Percentiles rank a stretch among this genome's conserved stretches.
Evolutionary conservation across 2,888 invertebrate species (phyloP).

Genomic region (Acleris cristana): DNA sequence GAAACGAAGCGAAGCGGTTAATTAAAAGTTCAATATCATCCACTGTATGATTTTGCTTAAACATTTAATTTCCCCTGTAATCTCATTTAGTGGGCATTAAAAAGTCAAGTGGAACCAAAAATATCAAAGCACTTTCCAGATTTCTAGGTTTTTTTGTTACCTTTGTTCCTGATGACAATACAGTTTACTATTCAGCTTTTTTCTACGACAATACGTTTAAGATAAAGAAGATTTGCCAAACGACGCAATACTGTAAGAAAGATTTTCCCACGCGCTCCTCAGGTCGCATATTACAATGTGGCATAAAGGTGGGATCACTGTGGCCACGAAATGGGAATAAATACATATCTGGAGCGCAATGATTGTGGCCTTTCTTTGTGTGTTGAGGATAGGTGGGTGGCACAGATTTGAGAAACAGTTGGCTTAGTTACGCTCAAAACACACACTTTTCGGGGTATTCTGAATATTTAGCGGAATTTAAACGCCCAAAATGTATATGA

Average conservation of each 20-base stretch:
- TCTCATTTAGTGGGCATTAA: too few species aligned
- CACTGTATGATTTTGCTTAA: too few species aligned
- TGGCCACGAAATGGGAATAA: constrained; percentile 14
- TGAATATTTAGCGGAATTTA: not conserved
- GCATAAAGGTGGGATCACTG: constrained; percentile 16
- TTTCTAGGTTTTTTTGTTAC: not conserved
- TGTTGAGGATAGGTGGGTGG: not conserved
- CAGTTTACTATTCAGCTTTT: not conserved
- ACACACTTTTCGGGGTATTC: not conserved
- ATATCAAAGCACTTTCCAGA: not conserved
- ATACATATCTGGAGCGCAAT: constrained; percentile 17
- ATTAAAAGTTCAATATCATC: too few species aligned
- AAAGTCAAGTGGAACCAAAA: too few species aligned
- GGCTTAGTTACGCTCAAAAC: not conserved
- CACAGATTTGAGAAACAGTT: constrained; percentile 9
- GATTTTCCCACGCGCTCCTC: constrained; percentile 11
- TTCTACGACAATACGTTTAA: not conserved
- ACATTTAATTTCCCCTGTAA: too few species aligned
- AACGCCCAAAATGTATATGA: not conserved
- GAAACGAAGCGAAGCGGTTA: too few species aligned
- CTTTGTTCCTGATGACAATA: not conserved
- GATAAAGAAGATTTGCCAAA: constrained; percentile 10
- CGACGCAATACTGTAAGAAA: constrained; percentile 13
- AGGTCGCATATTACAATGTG: constrained; percentile 27
- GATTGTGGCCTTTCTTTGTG: constrained; percentile 10